Conservation (phyloP, 1,140 invertebrate species). For the Stegodyphus dumicola region DNA sequence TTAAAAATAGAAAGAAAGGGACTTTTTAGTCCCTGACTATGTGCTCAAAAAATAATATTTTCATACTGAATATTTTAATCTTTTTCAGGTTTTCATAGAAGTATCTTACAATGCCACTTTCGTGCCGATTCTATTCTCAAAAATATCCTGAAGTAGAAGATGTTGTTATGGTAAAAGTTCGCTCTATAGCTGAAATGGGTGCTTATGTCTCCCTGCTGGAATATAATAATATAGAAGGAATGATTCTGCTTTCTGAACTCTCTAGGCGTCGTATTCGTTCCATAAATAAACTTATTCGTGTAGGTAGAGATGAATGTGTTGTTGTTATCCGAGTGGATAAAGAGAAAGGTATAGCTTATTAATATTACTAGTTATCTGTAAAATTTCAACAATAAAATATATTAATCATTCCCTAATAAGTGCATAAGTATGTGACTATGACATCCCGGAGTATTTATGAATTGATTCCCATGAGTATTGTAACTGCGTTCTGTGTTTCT, state of each 20-base stretch:
- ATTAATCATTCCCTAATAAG: too few relatives aligned
- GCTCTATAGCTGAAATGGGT: slow-evolving; percentile 99
- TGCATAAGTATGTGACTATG: too few relatives aligned
- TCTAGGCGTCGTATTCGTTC: slow-evolving; percentile 98
- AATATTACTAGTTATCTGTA: neutral
- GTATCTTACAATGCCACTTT: slow-evolving; percentile 80
- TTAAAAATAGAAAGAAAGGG: too few relatives aligned
- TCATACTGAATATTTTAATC: neutral
- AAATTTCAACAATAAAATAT: too few relatives aligned
- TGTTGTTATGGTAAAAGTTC: slow-evolving; percentile 99
- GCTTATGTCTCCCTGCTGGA: slow-evolving; percentile 98
- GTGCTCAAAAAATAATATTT: too few relatives aligned
- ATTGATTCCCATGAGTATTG: too few relatives aligned
- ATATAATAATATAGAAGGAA: slow-evolving; percentile 99
- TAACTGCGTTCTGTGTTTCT: too few relatives aligned
- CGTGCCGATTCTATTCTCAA: slow-evolving; percentile 97
- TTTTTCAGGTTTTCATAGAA: neutral
- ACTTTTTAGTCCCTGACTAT: too few relatives aligned
- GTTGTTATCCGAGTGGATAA: slow-evolving; percentile 99
- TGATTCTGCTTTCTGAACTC: slow-evolving; percentile 95
- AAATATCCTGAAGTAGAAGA: slow-evolving; percentile 99
- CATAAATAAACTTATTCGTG: slow-evolving; percentile 98
- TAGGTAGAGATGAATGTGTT: slow-evolving; percentile 98
- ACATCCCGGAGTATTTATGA: too few relatives aligned
- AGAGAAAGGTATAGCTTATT: slow-evolving; percentile 85